Conservation (phyloP, 2,888 invertebrate species). For the Hydrotaea cyrtoneurina region DNA sequence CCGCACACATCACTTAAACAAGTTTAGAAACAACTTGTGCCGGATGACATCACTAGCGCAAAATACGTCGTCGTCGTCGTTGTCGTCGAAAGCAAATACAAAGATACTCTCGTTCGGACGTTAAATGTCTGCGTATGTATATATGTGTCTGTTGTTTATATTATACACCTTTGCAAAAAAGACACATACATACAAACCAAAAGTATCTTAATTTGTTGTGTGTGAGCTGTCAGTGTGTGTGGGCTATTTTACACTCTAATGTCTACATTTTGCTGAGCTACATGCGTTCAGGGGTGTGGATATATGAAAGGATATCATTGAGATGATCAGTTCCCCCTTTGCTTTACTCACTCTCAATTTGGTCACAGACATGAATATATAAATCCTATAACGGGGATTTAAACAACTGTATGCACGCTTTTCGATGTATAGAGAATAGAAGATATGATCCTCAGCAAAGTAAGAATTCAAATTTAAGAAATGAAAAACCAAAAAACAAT, state of each 20-base stretch:
- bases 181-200: conserved; percentile 11
- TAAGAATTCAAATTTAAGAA: too few relatives aligned
- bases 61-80: conserved; percentile 46
- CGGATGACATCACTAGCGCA: conserved; percentile 67
- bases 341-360: too few relatives aligned
- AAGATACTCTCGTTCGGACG: neutral
- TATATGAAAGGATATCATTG: neutral
- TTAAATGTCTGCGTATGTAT: neutral
- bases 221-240: conserved; percentile 2
- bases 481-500: too few relatives aligned
- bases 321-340: neutral
- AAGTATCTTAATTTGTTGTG: conserved; percentile 31
- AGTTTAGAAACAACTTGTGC: conserved; percentile 67
- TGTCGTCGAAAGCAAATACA: neutral
- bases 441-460: too few relatives aligned
- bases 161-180: conserved; percentile 66
- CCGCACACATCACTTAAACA: conserved; percentile 65
- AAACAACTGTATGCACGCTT: too few relatives aligned
- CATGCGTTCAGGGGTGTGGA: conserved; percentile 4
- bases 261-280: conserved; percentile 34
- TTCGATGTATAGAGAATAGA: too few relatives aligned
- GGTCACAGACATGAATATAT: too few relatives aligned
- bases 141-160: conserved; percentile 42
- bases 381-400: too few relatives aligned
- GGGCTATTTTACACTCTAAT: conserved; percentile 14